Percentiles rank a stretch among this genome's conserved stretches.
phyloP scores from a whole-genome alignment of 35 echinoderm and acorn worm species.

The Apostichopus californicus region DNA sequence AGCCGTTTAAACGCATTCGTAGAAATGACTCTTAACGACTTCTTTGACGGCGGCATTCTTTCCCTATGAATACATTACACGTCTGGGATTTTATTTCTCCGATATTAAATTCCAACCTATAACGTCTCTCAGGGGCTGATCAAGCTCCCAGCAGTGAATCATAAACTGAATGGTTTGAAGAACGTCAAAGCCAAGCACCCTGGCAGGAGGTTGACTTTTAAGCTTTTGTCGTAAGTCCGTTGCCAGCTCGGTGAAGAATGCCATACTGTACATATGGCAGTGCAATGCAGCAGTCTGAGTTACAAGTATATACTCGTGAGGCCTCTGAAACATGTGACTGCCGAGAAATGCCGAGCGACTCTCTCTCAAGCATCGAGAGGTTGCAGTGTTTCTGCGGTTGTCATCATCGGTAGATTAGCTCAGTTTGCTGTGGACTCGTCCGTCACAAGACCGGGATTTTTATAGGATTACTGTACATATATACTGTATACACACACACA shows the following conservation, averaged over 20 bases:
- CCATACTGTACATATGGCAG: neutral
- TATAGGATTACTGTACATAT: slow-evolving; percentile 15
- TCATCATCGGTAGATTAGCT: slow-evolving; percentile 40
- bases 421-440: slow-evolving; percentile 31
- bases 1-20: no score
- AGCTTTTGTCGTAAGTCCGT: neutral
- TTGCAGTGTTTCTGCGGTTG: slow-evolving; percentile 30
- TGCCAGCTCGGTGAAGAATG: slow-evolving; percentile 21
- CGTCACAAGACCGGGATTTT: slow-evolving; percentile 25
- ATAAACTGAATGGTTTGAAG: slow-evolving; percentile 12
- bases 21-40: no score
- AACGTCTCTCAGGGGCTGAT: neutral
- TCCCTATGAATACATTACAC: neutral
- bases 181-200: slow-evolving; percentile 10
- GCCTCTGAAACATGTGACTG: slow-evolving; percentile 18
- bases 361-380: slow-evolving; percentile 1
- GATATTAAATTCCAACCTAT: slow-evolving; percentile 38
- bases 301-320: neutral
- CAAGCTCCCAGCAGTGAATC: slow-evolving; percentile 14
- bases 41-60: neutral
- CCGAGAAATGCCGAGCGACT: slow-evolving; percentile 20
- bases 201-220: slow-evolving; percentile 40
- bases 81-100: neutral
- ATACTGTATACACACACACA: neutral
- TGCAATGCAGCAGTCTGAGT: slow-evolving; percentile 5